A percentile compares a stretch with the other conserved stretches of the same genome.
These are phyloP conservation scores for Haliaeetus leucogaster DNA, from an alignment of 2,113 vertebrate species.

Conservation along the genomic window DNA sequence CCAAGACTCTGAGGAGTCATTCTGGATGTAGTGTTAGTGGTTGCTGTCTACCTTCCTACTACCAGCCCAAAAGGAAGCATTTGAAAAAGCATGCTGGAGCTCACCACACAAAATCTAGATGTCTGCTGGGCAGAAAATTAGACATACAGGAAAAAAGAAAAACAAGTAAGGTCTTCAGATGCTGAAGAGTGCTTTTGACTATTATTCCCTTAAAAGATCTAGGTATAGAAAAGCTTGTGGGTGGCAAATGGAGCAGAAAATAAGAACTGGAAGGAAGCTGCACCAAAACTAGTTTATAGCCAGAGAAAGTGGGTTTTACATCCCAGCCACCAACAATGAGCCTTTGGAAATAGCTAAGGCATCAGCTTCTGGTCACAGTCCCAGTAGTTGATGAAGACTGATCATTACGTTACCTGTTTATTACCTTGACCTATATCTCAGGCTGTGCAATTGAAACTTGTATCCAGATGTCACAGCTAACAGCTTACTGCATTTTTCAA, in stretches of 20 bases:
- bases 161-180: not conserved
- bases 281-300: not conserved
- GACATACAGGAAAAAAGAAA: not conserved
- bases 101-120: not conserved
- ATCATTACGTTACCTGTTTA: not conserved
- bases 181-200: not conserved
- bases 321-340: not conserved
- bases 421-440: not conserved
- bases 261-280: not conserved
- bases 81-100: not conserved
- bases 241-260: not conserved
- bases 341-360: not conserved
- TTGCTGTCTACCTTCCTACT: not conserved
- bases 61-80: not conserved
- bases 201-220: not conserved
- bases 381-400: not conserved
- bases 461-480: not conserved
- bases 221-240: not conserved
- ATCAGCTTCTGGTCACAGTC: not conserved
- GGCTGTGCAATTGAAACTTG: not conserved
- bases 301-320: not conserved
- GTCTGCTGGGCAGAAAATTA: not conserved
- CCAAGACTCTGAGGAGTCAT: not conserved
- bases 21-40: not conserved
- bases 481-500: not conserved